Conservation (phyloP, 2,888 invertebrate genomes). For the Alviniconcha strummeri region DNA sequence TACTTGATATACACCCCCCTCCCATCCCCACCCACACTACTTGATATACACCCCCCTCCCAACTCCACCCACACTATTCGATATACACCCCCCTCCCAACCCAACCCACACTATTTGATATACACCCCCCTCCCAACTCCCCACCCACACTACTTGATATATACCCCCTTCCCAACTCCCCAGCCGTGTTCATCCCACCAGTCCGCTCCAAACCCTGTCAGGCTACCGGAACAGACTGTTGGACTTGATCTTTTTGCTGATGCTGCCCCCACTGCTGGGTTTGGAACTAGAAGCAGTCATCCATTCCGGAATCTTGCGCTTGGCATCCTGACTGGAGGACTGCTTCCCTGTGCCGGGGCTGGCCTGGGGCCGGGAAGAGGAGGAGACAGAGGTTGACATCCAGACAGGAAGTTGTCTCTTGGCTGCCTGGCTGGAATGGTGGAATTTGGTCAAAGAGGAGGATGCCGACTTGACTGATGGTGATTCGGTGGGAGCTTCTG, state of each 20-base stretch:
- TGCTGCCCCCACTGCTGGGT: conserved; percentile 35
- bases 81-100: too few relatives aligned
- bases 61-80: too few relatives aligned
- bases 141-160: too few relatives aligned
- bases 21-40: too few relatives aligned
- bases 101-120: too few relatives aligned
- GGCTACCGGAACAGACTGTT: conserved; percentile 58
- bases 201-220: too few relatives aligned
- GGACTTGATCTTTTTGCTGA: conserved; percentile 62
- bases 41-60: too few relatives aligned
- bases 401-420: not conserved
- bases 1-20: too few relatives aligned
- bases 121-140: too few relatives aligned
- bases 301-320: conserved; percentile 62
- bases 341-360: conserved; percentile 17
- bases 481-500: not conserved
- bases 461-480: not conserved
- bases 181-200: too few relatives aligned
- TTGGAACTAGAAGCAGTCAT: conserved; percentile 48
- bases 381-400: not conserved
- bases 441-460: not conserved
- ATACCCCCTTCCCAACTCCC: too few relatives aligned
- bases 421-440: conserved; percentile 1
- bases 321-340: conserved; percentile 38
- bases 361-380: too few relatives aligned